These are phyloP conservation scores for Umimayanthus kanabou DNA, from an alignment of 92 coral and sea anemone species.

Conservation along the genomic window DNA sequence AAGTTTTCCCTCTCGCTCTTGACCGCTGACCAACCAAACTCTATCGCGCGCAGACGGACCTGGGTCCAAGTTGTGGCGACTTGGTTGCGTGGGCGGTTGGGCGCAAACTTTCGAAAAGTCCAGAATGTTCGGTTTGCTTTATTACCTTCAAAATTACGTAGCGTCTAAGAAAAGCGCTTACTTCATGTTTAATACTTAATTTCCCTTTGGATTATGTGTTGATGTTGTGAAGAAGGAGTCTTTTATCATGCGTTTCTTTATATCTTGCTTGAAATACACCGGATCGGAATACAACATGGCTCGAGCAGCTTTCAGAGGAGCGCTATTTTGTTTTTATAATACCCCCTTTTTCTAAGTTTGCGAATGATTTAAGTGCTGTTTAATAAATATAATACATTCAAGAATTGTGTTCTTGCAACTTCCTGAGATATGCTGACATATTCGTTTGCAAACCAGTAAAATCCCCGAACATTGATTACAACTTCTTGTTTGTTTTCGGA, in stretches of 20 bases:
- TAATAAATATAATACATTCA: neutral
- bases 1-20: neutral
- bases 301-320: no score
- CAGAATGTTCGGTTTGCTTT: conserved; percentile 3
- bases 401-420: neutral
- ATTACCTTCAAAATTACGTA: conserved; percentile 56
- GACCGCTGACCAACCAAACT: conserved; percentile 19
- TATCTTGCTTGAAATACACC: neutral
- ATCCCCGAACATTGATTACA: neutral
- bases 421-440: neutral
- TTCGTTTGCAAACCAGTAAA: neutral
- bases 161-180: conserved; percentile 61
- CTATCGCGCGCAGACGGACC: neutral
- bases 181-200: neutral
- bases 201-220: no score
- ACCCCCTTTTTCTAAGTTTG: no score
- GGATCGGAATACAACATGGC: neutral
- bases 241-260: neutral
- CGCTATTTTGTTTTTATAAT: no score
- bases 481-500: neutral
- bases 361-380: no score
- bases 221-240: neutral
- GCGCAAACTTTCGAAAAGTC: conserved; percentile 42
- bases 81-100: conserved; percentile 1
- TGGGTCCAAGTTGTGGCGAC: conserved; percentile 23